Conservation (phyloP, 2,888 invertebrate species). For the Leptopilina myrica region DNA sequence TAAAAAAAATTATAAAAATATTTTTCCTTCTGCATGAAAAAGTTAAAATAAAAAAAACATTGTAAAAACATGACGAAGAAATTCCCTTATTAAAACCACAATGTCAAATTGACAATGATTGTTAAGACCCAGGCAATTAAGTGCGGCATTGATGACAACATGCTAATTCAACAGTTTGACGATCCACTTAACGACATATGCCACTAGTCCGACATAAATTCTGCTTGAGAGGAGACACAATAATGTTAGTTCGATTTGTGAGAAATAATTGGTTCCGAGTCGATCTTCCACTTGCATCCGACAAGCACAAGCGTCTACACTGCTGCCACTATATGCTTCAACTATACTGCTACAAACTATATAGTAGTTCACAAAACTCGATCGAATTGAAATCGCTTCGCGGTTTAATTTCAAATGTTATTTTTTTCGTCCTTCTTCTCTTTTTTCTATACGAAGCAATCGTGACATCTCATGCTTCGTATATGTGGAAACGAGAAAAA, state of each 20-base stretch:
- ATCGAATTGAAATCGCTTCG: slow-evolving; percentile 64
- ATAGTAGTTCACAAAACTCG: slow-evolving; percentile 53
- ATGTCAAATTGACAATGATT: not conserved
- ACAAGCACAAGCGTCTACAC: slow-evolving; percentile 50
- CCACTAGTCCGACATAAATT: slow-evolving; percentile 56
- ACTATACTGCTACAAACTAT: no score
- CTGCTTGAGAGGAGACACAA: slow-evolving; percentile 48
- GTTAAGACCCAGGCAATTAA: slow-evolving; percentile 10
- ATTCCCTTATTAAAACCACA: no score
- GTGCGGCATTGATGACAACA: not conserved
- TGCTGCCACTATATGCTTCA: slow-evolving; percentile 40
- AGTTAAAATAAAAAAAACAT: no score
- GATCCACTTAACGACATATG: slow-evolving; percentile 50
- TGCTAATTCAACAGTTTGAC: slow-evolving; percentile 47
- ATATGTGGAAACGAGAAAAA: slow-evolving; percentile 48
- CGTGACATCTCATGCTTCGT: slow-evolving; percentile 6
- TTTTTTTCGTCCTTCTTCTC: not conserved
- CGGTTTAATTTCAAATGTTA: slow-evolving; percentile 65
- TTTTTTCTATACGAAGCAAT: not conserved
- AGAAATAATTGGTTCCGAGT: slow-evolving; percentile 50
- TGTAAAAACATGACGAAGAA: no score
- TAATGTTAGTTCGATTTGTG: slow-evolving; percentile 56
- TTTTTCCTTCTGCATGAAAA: no score
- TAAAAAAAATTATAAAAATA: no score
- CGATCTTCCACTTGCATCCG: slow-evolving; percentile 51